These are phyloP conservation scores for Candoia aspera DNA, from an alignment of 2,113 vertebrate species.

Conservation along the genomic window DNA sequence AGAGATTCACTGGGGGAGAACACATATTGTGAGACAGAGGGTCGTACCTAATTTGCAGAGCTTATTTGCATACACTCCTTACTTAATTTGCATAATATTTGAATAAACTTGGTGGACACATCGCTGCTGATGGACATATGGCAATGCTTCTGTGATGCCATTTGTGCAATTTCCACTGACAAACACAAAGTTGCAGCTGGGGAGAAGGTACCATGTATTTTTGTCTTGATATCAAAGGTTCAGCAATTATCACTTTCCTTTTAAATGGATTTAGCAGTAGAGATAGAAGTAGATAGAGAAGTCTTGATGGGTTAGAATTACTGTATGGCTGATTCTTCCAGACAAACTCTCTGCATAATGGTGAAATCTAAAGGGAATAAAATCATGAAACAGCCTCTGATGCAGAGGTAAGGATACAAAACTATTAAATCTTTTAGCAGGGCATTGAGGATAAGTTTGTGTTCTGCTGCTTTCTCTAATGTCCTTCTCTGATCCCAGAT, in stretches of 20 bases:
- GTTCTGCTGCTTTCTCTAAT: neutral
- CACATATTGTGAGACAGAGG: conserved; percentile 22
- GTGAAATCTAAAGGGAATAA: neutral
- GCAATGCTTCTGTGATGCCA: conserved; percentile 26
- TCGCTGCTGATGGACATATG: conserved; percentile 21
- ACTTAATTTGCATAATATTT: conserved; percentile 24
- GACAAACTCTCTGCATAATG: neutral
- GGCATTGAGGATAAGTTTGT: neutral
- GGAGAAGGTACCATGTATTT: neutral
- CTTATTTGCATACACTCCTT: conserved; percentile 13
- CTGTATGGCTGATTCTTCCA: neutral
- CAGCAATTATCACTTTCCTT: neutral
- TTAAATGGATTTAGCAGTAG: neutral
- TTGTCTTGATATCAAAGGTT: neutral
- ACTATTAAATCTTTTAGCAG: neutral
- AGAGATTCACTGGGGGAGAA: neutral
- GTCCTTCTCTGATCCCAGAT: neutral
- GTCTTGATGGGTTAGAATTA: neutral
- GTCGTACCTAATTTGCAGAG: conserved; percentile 11
- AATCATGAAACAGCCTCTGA: neutral
- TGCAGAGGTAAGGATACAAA: neutral
- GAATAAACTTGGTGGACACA: conserved; percentile 10
- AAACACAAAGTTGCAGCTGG: neutral
- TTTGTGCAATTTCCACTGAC: conserved; percentile 27
- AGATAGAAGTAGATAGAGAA: neutral